phyloP scores from a whole-genome alignment of 2,888 invertebrate species.

The Electrophaes corylata region DNA sequence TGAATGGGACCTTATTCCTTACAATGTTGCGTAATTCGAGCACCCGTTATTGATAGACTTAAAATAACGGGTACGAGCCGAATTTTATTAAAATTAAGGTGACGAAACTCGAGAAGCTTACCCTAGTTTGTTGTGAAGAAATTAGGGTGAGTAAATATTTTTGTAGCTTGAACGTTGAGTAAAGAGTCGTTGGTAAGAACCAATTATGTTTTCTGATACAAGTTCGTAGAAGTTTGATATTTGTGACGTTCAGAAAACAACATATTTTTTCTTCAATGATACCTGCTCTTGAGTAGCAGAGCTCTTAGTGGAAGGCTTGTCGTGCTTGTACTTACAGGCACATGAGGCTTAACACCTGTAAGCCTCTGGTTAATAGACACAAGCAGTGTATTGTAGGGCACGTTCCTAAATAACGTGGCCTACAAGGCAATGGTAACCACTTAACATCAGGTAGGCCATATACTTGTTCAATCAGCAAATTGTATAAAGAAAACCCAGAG shows the following conservation, averaged over 20 bases:
- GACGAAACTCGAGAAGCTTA: conserved; percentile 25
- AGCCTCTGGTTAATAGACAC: too few relatives aligned
- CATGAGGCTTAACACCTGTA: too few relatives aligned
- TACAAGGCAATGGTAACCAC: too few relatives aligned
- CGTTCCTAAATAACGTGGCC: too few relatives aligned
- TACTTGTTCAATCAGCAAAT: too few relatives aligned
- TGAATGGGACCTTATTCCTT: conserved; percentile 34
- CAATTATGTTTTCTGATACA: conserved; percentile 2
- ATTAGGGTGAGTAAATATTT: conserved; percentile 22
- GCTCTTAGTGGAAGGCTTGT: too few relatives aligned
- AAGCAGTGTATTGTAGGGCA: too few relatives aligned
- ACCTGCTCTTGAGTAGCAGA: too few relatives aligned
- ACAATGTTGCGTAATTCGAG: conserved; percentile 39
- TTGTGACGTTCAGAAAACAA: conserved; percentile 1
- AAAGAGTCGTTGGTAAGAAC: not conserved
- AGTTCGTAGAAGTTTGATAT: not conserved
- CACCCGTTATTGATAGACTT: conserved; percentile 41
- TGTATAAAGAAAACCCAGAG: too few relatives aligned
- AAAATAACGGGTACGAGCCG: conserved; percentile 36
- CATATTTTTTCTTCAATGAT: not conserved
- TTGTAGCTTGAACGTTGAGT: conserved; percentile 4
- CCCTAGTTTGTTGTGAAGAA: conserved; percentile 21
- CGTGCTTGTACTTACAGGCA: too few relatives aligned
- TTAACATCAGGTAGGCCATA: too few relatives aligned
- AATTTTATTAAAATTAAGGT: conserved; percentile 34